A percentile compares a stretch with the other conserved stretches of the same genome.
Conservation (phyloP, 92 coral and sea anemone species). For the Meandrina meandrites region DNA sequence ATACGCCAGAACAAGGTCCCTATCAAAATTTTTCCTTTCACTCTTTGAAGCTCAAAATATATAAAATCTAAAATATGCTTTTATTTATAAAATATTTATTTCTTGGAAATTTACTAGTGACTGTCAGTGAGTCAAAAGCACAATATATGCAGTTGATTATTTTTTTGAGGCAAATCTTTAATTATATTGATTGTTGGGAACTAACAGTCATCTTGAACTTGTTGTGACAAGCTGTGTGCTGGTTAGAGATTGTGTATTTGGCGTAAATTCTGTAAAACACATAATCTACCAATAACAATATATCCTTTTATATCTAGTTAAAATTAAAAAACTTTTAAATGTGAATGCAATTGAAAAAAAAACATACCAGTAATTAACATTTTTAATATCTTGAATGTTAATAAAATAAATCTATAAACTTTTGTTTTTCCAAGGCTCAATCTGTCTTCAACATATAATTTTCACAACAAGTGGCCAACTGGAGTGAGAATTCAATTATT, state of each 20-base stretch:
- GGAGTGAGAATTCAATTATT: background rate
- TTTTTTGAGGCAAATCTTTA: background rate
- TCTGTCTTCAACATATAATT: background rate
- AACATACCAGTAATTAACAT: slow-evolving; percentile 18
- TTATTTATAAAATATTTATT: background rate
- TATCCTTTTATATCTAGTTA: background rate
- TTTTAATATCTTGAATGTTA: background rate
- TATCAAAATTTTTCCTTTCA: no score
- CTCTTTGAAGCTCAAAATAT: background rate
- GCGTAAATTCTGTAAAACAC: background rate
- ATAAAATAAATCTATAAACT: background rate
- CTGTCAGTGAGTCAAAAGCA: no score
- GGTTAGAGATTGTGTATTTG: background rate
- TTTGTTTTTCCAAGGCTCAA: background rate
- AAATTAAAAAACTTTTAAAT: background rate
- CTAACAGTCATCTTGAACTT: background rate
- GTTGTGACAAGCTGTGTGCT: background rate
- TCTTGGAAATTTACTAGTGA: no score
- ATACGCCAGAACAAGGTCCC: no score
- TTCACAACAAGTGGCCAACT: background rate
- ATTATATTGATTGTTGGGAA: background rate
- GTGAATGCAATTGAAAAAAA: background rate
- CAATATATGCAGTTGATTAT: background rate
- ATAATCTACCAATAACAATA: background rate
- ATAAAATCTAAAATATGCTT: background rate